Evolutionary conservation across 2,113 vertebrate species (phyloP).

Genomic region (Pithys albifrons): DNA sequence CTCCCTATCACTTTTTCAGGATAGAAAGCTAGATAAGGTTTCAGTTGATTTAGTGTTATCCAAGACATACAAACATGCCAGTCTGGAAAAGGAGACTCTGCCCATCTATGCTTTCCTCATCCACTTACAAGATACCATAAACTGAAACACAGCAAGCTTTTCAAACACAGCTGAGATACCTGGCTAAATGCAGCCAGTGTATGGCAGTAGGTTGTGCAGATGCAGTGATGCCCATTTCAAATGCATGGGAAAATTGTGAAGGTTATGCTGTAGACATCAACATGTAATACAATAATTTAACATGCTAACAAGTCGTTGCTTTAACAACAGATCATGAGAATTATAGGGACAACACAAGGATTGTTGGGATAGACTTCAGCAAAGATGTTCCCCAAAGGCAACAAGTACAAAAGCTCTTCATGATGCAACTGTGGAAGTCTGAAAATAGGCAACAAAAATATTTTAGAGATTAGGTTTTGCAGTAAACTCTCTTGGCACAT

Average conservation of each 20-base stretch:
- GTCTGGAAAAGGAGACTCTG: not conserved
- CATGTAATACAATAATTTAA: not conserved
- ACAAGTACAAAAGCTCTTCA: not conserved
- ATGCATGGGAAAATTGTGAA: not conserved
- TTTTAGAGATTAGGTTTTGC: not conserved
- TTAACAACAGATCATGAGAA: not conserved
- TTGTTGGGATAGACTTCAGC: not conserved
- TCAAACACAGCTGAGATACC: not conserved
- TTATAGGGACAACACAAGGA: not conserved
- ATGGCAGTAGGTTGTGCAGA: not conserved
- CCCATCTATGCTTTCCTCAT: not conserved
- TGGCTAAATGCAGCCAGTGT: not conserved
- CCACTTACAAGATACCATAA: not conserved
- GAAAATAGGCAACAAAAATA: not conserved
- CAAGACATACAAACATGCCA: not conserved
- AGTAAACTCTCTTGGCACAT: not conserved
- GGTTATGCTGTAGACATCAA: not conserved
- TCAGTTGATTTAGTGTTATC: not conserved
- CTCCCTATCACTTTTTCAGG: not conserved
- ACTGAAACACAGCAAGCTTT: not conserved
- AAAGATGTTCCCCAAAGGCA: not conserved
- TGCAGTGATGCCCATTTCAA: not conserved
- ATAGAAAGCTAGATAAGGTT: not conserved
- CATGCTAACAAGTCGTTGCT: not conserved
- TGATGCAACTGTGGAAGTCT: not conserved